A percentile compares a stretch with the other conserved stretches of the same genome.
phyloP scores from a whole-genome alignment of 2,888 invertebrate species.

The Oscheius sp. region DNA sequence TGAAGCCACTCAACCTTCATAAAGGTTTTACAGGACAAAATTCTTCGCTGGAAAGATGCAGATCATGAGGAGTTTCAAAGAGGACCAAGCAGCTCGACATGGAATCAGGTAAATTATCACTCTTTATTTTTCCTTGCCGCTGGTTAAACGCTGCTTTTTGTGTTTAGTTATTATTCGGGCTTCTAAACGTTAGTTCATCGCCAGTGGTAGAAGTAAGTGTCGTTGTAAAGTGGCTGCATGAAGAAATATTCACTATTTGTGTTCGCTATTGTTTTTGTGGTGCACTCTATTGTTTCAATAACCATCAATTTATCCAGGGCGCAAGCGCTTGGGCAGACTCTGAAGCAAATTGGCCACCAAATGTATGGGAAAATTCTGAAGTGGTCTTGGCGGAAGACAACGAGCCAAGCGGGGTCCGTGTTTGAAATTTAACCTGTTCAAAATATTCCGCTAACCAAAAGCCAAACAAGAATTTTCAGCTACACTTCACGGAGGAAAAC shows the following conservation, averaged over 20 bases:
- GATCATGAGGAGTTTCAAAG: constrained; percentile 32
- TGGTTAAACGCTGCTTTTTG: constrained; percentile 23
- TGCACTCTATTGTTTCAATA: not conserved
- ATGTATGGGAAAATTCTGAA: constrained; percentile 24
- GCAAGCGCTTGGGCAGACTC: constrained; percentile 14
- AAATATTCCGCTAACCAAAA: not conserved
- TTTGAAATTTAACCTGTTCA: constrained; percentile 10
- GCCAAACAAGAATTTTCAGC: not conserved
- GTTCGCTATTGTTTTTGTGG: not conserved
- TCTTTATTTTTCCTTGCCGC: not conserved
- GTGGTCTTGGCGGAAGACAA: constrained; percentile 16
- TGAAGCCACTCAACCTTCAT: no score
- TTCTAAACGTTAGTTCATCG: constrained; percentile 21
- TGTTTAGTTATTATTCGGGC: constrained; percentile 23
- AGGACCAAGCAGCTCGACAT: constrained; percentile 25
- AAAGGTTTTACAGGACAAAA: constrained; percentile 31
- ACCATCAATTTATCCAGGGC: constrained; percentile 4
- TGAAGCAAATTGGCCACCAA: constrained; percentile 18
- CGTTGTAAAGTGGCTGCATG: constrained; percentile 13
- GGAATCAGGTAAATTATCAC: constrained; percentile 13
- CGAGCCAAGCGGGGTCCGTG: constrained; percentile 22
- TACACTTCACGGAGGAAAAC: constrained; percentile 8
- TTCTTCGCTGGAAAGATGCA: constrained; percentile 45
- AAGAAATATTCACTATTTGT: no score
- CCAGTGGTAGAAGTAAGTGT: constrained; percentile 24